These are phyloP conservation scores for Pipistrellus pygmaeus DNA, from an alignment of 2,797 vertebrate genomes.

Conservation along the genomic window DNA sequence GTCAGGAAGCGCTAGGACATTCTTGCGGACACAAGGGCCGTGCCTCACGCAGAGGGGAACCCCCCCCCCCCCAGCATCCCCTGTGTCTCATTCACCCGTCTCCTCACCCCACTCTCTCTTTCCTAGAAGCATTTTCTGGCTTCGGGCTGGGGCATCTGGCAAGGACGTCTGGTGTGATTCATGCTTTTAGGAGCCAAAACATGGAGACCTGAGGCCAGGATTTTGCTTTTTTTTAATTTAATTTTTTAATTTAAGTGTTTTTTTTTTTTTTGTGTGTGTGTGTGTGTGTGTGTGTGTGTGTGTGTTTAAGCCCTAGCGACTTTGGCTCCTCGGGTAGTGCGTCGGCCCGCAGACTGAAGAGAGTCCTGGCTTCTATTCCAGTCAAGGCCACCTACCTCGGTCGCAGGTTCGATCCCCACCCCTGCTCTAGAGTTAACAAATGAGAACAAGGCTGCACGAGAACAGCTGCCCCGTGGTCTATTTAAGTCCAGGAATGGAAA, in stretches of 20 bases:
- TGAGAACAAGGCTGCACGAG: neutral
- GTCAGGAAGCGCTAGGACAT: neutral
- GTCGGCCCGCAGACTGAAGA: neutral
- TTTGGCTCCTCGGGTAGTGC: neutral
- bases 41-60: neutral
- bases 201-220: neutral
- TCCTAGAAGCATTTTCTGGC: conserved; percentile 77
- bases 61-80: neutral
- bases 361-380: neutral
- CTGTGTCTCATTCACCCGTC: neutral
- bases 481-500: conserved; percentile 73
- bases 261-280: no score
- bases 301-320: neutral
- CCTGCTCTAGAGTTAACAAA: conserved; percentile 19
- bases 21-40: neutral
- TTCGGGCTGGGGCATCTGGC: conserved; percentile 53
- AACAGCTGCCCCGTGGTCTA: conserved; percentile 71
- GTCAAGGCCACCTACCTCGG: neutral
- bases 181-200: conserved; percentile 36
- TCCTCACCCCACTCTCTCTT: neutral
- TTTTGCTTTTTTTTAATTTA: neutral
- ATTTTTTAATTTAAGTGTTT: neutral
- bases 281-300: no score
- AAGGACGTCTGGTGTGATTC: conserved; percentile 52
- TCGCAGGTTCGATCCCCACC: neutral